Evolutionary conservation across 2,113 vertebrate genomes (phyloP).

Genomic region (Clarias macrocephalus): DNA sequence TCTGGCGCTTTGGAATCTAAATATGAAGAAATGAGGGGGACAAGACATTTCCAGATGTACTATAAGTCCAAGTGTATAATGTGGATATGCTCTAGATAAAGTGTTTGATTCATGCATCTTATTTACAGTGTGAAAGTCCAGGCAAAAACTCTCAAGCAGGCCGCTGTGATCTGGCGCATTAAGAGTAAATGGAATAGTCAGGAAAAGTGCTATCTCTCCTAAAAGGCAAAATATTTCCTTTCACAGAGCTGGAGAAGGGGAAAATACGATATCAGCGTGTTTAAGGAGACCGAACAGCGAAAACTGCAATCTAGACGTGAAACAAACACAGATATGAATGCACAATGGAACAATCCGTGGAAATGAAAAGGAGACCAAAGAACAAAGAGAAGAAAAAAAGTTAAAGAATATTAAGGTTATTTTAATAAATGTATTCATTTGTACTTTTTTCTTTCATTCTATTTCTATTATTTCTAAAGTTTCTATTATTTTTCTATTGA

Average conservation of each 20-base stretch:
- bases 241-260: background rate
- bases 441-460: too few relatives aligned
- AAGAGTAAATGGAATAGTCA: background rate
- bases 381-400: background rate
- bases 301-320: background rate
- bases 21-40: too few relatives aligned
- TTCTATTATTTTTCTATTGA: background rate
- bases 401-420: background rate
- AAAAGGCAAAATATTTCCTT: constrained; percentile 12
- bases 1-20: too few relatives aligned
- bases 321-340: background rate
- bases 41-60: too few relatives aligned
- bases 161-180: background rate
- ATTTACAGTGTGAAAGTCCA: background rate
- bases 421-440: background rate
- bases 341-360: background rate
- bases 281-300: background rate
- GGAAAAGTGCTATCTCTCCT: constrained; percentile 6
- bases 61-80: background rate
- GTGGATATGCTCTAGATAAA: background rate
- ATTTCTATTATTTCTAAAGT: background rate
- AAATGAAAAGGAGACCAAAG: background rate
- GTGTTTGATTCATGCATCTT: background rate
- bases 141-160: background rate
- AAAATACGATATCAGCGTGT: background rate